Evolutionary conservation across 2,113 vertebrate species (phyloP).

Genomic region (Carettochelys insculpta): DNA sequence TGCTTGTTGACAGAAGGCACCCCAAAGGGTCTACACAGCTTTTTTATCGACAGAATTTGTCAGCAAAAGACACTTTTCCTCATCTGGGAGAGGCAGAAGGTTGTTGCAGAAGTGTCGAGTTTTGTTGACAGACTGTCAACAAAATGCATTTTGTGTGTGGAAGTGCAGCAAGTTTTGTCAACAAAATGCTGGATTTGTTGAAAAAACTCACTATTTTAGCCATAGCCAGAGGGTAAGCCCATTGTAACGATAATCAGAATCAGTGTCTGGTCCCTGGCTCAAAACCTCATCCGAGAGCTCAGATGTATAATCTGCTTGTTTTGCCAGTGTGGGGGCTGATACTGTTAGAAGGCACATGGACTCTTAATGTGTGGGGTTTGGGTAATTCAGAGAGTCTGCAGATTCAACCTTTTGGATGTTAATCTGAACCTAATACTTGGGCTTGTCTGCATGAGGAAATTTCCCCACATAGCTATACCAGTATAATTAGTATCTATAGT

Average conservation of each 20-base stretch:
- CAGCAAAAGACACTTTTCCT: too few species aligned
- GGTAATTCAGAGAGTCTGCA: background rate
- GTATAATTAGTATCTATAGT: background rate
- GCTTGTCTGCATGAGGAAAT: background rate
- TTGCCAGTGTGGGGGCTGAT: background rate
- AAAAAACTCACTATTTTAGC: too few species aligned
- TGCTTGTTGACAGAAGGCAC: too few species aligned
- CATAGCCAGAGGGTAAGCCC: too few species aligned
- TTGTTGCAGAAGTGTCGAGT: too few species aligned
- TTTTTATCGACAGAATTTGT: too few species aligned
- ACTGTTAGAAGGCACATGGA: background rate
- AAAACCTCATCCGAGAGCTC: background rate
- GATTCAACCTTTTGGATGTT: background rate
- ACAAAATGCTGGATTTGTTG: too few species aligned
- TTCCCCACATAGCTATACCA: background rate
- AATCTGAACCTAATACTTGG: background rate
- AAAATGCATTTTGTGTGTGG: too few species aligned
- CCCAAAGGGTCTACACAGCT: too few species aligned
- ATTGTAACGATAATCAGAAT: background rate
- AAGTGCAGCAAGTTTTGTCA: too few species aligned
- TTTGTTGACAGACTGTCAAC: too few species aligned
- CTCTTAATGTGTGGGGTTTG: background rate
- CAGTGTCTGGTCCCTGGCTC: background rate
- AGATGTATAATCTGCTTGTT: background rate
- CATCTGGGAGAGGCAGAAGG: too few species aligned